Evolutionary conservation across 2,113 vertebrate species (phyloP), one percentile per base, ranked within the genome.

Genomic region (Rhinichthys klamathensis): DNA sequence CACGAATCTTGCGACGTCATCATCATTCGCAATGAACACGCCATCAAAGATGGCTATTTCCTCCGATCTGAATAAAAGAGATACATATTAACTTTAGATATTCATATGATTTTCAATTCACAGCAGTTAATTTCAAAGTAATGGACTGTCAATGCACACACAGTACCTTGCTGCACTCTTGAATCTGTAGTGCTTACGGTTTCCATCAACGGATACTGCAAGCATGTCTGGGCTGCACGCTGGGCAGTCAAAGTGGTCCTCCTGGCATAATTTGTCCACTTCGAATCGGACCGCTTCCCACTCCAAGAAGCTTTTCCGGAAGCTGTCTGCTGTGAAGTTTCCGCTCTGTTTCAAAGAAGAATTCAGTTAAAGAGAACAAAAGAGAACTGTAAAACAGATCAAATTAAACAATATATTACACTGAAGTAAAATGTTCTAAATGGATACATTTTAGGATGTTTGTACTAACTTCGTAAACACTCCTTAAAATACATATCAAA

Each of bases 11-110:
- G 65, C 44, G 1, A 87, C 86, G 3, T 84, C 81, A 15, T 87
- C 61, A 16, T 79, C 81, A 32, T 83, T 87, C 0, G 73, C 72
- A 4, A 87, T 83, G 61, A 87, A 87, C 72, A 87, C 49, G 3
- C 25, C 61, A 12, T 86, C 72, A 65, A 82, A 86, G n/a, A 82
- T 74, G 23, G 49, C n/a, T 35, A 82, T 16, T 86, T 56, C 69
- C 81, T 72, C 60, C 30, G 46, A 51, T 54, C 41, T 44, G 5
- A 44, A 44, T 44, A 44, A 44, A 44, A 10, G 8, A 44, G 41
- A 44, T 44, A 44, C 8, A 44, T 2, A 44, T 44, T 44, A 44
- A 44, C 9, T 46, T 46, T 46, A 46, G 13, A 46, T 56, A 56
- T 56, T 56, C 54, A 56, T 56, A 56, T 56, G 18, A 56, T 56